Evolutionary conservation across 2,113 vertebrate species (phyloP).

Genomic region (Pseudopipra pipra): DNA sequence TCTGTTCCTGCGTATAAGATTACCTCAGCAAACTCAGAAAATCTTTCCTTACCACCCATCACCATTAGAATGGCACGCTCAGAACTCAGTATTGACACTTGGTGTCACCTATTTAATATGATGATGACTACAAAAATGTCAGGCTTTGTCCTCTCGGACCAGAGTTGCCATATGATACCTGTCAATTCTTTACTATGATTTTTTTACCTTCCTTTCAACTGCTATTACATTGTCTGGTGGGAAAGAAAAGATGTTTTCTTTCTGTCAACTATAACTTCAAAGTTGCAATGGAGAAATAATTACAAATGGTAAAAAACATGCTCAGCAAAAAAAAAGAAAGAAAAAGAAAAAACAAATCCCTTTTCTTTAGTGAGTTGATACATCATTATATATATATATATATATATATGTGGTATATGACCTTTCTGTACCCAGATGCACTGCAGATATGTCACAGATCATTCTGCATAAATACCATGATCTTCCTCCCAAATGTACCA

Average conservation of each 20-base stretch:
- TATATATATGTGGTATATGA: neutral
- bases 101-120: neutral
- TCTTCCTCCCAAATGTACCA: neutral
- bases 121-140: neutral
- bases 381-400: neutral
- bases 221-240: neutral
- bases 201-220: neutral
- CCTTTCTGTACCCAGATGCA: neutral
- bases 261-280: neutral
- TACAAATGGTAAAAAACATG: neutral
- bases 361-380: neutral
- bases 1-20: neutral
- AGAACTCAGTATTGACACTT: neutral
- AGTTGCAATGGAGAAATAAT: neutral
- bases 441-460: neutral
- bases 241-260: neutral
- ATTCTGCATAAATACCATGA: neutral
- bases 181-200: neutral
- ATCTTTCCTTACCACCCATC: neutral
- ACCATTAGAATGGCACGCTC: neutral
- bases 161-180: neutral
- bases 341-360: neutral
- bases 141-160: neutral
- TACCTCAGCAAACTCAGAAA: neutral
- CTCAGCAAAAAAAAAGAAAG: neutral